These are phyloP conservation scores for Tribolium madens DNA, from an alignment of 1,140 invertebrate genomes.

Conservation along the genomic window DNA sequence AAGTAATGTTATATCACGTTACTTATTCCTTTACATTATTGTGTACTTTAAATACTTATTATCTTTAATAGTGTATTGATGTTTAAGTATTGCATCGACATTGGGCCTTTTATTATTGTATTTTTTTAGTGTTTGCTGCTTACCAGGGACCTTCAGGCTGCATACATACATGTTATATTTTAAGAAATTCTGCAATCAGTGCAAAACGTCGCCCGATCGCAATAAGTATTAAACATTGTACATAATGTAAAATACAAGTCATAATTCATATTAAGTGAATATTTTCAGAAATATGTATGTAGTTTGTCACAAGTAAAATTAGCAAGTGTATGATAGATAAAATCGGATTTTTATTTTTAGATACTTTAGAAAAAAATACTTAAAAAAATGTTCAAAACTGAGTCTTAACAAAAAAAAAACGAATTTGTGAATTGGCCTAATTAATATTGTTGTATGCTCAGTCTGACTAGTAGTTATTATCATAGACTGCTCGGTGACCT, in stretches of 20 bases:
- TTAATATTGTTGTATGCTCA: constrained; percentile 23
- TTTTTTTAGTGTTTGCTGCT: constrained; percentile 21
- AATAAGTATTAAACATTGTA: constrained; percentile 57
- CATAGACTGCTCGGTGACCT: constrained; percentile 55
- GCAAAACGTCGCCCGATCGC: constrained; percentile 54
- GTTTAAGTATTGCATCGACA: constrained; percentile 45
- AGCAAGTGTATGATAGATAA: constrained; percentile 43
- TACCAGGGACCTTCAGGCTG: constrained; percentile 50
- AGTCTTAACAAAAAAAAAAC: constrained; percentile 24
- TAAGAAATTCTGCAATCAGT: constrained; percentile 40
- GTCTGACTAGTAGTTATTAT: constrained; percentile 33
- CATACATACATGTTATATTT: constrained; percentile 42
- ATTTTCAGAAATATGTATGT: constrained; percentile 47
- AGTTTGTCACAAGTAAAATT: constrained; percentile 39
- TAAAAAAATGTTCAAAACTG: constrained; percentile 41
- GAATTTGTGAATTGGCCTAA: constrained; percentile 9
- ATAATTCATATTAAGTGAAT: constrained; percentile 39
- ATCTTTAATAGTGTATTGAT: constrained; percentile 42
- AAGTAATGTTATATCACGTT: constrained; percentile 39
- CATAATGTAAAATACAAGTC: constrained; percentile 35
- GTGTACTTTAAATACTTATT: constrained; percentile 41
- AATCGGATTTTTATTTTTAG: constrained; percentile 45
- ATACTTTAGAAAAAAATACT: constrained; percentile 29
- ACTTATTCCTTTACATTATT: constrained; percentile 36
- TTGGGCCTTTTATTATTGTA: constrained; percentile 37